Evolutionary conservation across 2,113 vertebrate species (phyloP).

Genomic region (Anguilla japonica): DNA sequence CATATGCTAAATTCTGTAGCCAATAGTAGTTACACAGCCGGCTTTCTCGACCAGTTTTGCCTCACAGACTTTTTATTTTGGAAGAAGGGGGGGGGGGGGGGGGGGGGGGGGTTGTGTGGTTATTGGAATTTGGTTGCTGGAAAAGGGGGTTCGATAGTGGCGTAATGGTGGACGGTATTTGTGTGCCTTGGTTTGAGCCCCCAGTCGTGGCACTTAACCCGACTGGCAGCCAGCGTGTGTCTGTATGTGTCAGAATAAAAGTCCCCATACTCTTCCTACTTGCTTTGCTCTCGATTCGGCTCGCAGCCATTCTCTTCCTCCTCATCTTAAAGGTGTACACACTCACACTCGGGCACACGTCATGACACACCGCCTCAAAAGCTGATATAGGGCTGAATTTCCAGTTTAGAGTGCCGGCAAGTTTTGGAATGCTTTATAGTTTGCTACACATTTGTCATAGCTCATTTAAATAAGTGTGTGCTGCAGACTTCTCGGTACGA

Average conservation of each 20-base stretch:
- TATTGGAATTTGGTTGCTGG: conserved; percentile 30
- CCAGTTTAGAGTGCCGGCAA: background rate
- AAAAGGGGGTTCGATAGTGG: conserved; percentile 47
- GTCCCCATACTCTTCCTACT: conserved; percentile 49
- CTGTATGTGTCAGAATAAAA: conserved; percentile 66
- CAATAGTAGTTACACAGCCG: conserved; percentile 3
- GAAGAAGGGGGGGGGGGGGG: conserved; percentile 2
- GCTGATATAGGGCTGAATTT: background rate
- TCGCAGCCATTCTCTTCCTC: conserved; percentile 36
- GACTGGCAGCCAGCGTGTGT: conserved; percentile 50
- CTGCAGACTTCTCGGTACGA: background rate
- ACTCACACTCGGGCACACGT: background rate
- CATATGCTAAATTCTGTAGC: background rate
- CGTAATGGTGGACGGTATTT: conserved; percentile 64
- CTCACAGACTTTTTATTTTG: conserved; percentile 52
- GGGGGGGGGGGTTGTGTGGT: background rate
- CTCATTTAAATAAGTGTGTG: background rate
- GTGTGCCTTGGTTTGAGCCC: conserved; percentile 56
- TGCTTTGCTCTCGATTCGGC: conserved; percentile 21
- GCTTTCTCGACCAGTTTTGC: background rate
- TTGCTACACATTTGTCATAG: background rate
- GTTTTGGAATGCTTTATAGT: background rate
- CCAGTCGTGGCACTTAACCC: conserved; percentile 58
- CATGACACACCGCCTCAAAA: background rate
- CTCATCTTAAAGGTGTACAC: conserved; percentile 40